Conservation (phyloP, 2,797 vertebrate genomes). For the Nasua narica region DNA sequence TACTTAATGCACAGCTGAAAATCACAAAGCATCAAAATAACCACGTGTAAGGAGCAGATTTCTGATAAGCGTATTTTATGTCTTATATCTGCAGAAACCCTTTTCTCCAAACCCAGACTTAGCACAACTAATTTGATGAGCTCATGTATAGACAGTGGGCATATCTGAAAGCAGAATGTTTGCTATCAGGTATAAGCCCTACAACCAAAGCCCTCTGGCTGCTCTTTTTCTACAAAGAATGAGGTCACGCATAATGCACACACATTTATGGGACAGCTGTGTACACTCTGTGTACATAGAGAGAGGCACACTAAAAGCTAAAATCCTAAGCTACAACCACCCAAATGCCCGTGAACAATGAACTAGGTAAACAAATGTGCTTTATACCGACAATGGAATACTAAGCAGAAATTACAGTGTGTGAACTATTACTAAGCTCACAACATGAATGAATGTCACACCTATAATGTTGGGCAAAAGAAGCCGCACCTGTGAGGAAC, state of each 20-base stretch:
- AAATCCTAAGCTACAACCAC: neutral
- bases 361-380: neutral
- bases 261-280: neutral
- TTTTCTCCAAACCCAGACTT: slow-evolving; percentile 24
- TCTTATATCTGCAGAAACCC: neutral
- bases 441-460: neutral
- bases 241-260: neutral
- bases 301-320: neutral
- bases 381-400: neutral
- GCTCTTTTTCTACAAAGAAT: neutral
- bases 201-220: neutral
- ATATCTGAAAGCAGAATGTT: slow-evolving; percentile 14
- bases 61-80: neutral
- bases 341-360: neutral
- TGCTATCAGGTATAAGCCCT: neutral
- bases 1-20: neutral
- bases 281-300: neutral
- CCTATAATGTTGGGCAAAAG: neutral
- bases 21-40: neutral
- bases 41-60: neutral
- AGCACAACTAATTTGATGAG: neutral
- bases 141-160: neutral
- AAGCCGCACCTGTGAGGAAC: neutral
- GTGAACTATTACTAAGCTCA: too few species aligned
- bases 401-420: neutral